Conservation (phyloP, 2,888 invertebrate species). For the Melanostoma mellinum region DNA sequence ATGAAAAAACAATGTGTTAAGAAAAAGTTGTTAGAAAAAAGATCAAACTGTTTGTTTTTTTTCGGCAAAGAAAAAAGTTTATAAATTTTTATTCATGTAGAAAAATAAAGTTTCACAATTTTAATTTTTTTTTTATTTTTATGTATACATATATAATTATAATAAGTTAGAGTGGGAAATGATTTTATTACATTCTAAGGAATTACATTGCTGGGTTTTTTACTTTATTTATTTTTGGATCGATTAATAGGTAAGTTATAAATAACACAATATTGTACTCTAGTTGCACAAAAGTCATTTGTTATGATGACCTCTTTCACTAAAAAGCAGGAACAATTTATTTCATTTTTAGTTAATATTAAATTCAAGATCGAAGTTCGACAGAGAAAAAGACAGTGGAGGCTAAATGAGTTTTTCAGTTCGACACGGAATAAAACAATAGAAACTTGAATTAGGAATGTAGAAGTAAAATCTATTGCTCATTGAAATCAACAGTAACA, state of each 20-base stretch:
- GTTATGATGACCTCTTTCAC: neutral
- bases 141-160: constrained; percentile 14
- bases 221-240: constrained; percentile 6
- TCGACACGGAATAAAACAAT: too few relatives aligned
- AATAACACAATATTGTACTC: constrained; percentile 70
- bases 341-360: constrained; percentile 10
- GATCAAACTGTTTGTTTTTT: constrained; percentile 40
- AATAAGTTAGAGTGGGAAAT: constrained; percentile 28
- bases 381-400: neutral
- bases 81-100: constrained; percentile 67
- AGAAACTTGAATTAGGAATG: too few relatives aligned
- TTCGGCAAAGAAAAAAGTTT: constrained; percentile 55
- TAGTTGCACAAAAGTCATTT: constrained; percentile 56
- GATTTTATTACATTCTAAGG: constrained; percentile 35
- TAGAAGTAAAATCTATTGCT: too few relatives aligned
- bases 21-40: constrained; percentile 6
- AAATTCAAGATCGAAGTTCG: neutral
- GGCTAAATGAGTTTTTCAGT: neutral
- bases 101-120: constrained; percentile 72
- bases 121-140: constrained; percentile 40
- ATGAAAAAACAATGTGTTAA: neutral
- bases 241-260: constrained; percentile 2
- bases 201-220: constrained; percentile 28
- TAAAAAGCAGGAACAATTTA: constrained; percentile 67
- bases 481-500: too few relatives aligned